These are phyloP conservation scores for mouse (Mus musculus) DNA, from an alignment of 2,113 vertebrate genomes.

Conservation along the genomic window GRCm39 chr12:95146001-95146500, in stretches of 20 bases:
- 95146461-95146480: not conserved
- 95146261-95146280: fast-evolving
- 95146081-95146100: not conserved
- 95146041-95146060: not conserved
- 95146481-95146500: not conserved
- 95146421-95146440: not conserved
- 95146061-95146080: not conserved
- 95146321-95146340: too few species aligned
- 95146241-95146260: not conserved
- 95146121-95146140: not conserved
- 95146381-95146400: not conserved
- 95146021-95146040: not conserved
- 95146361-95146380: not conserved
- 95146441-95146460: too few species aligned
- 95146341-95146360: not conserved
- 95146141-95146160: not conserved
- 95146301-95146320: too few species aligned
- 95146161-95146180: not conserved
- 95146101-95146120: not conserved
- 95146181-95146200: not conserved
- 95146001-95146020: not conserved
- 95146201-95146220: not conserved
- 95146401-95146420: not conserved
- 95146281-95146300: not conserved
- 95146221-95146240: not conserved